phyloP scores from a whole-genome alignment of 2,888 invertebrate genomes.

The Drosophila macrospina region DNA sequence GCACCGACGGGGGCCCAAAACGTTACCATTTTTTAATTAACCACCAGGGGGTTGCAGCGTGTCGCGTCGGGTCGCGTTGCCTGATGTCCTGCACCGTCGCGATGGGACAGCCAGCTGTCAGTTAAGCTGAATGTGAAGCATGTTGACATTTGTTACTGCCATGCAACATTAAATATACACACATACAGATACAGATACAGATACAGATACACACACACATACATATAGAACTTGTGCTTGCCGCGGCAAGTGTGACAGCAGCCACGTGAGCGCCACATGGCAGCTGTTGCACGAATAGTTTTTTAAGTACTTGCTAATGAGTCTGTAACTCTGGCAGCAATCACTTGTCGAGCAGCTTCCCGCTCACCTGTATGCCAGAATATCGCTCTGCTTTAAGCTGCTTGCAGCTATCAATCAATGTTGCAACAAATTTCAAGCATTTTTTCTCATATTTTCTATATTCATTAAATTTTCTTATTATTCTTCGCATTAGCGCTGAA shows the following conservation, averaged over 20 bases:
- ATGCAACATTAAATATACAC: conserved; percentile 70
- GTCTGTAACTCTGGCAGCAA: conserved; percentile 44
- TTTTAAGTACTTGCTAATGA: conserved; percentile 79
- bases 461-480: neutral
- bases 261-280: conserved; percentile 53
- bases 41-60: conserved; percentile 58
- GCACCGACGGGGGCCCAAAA: conserved; percentile 18
- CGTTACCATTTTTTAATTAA: conserved; percentile 70
- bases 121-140: conserved; percentile 58
- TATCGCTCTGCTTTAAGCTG: conserved; percentile 1
- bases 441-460: neutral
- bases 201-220: too few species aligned
- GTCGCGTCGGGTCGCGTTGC: conserved; percentile 5
- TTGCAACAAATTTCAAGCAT: neutral
- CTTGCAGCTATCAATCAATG: conserved; percentile 1
- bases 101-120: conserved; percentile 57
- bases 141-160: conserved; percentile 78
- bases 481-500: too few species aligned
- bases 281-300: conserved; percentile 79
- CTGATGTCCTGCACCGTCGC: conserved; percentile 20
- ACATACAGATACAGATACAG: neutral
- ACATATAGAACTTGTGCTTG: conserved; percentile 26
- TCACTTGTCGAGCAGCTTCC: conserved; percentile 8
- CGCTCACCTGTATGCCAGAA: conserved; percentile 4
- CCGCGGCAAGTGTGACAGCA: conserved; percentile 21